Percentiles rank a stretch among this genome's conserved stretches.
phyloP scores from a whole-genome alignment of 92 coral and sea anemone species.

The Zoanthus sansibaricus region DNA sequence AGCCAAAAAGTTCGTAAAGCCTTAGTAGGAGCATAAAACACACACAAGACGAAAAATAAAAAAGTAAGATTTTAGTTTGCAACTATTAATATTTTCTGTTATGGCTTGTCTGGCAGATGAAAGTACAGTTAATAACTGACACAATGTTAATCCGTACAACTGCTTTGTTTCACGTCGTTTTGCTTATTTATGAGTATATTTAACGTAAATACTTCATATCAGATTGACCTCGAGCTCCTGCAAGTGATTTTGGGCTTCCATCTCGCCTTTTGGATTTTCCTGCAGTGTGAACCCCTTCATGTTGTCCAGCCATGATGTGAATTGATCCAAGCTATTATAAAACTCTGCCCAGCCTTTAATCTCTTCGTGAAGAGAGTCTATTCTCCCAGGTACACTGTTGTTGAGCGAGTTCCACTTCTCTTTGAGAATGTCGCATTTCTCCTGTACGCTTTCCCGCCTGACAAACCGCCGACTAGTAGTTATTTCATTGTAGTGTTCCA shows the following conservation, averaged over 20 bases:
- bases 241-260: slow-evolving; percentile 77
- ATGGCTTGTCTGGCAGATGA: no score
- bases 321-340: slow-evolving; percentile 74
- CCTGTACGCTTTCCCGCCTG: slow-evolving; percentile 69
- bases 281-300: slow-evolving; percentile 78
- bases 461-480: slow-evolving; percentile 69
- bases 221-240: slow-evolving; percentile 83
- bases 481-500: slow-evolving; percentile 73
- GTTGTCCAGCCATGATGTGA: slow-evolving; percentile 86
- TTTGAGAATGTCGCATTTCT: slow-evolving; percentile 77
- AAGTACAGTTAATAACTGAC: no score
- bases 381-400: slow-evolving; percentile 75
- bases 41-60: no score
- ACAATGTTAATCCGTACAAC: no score
- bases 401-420: slow-evolving; percentile 81
- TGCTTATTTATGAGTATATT: no score
- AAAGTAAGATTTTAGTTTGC: no score
- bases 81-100: no score
- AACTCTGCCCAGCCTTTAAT: slow-evolving; percentile 79
- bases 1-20: no score
- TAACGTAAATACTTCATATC: no score
- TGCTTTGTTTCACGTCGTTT: no score
- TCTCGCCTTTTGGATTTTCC: slow-evolving; percentile 83
- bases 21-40: no score
- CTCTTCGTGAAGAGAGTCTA: slow-evolving; percentile 77